Evolutionary conservation across 2,888 invertebrate species (phyloP), one percentile per base, ranked within the genome.

Genomic region (Mellilla xanthometata): DNA sequence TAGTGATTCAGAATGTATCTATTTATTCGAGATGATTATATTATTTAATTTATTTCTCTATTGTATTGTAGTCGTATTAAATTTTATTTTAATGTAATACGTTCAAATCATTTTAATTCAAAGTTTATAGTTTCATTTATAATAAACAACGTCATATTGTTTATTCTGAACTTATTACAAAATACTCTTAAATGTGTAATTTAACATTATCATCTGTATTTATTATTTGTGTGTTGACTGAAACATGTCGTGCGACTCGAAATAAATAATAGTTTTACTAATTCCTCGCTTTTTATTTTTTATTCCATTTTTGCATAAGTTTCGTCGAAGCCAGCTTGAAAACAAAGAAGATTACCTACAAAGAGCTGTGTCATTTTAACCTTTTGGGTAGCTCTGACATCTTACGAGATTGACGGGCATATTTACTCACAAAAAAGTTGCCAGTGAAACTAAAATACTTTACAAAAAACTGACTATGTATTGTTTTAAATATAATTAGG

Each of bases 1-100:
- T 23, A 68, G 66, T 62, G 60, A 69, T 63, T 64, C 71, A 81
- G 69, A 81, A 70, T 72, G 77, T 85, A 83, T 83, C 81, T 85
- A 81, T 83, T 82, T 85, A 81, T 79, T 60, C 36, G 54, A 69
- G 64, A 51, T 56, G 67, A 69, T 28, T 57, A 65, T 28, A 43
- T 33, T 46, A 67, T 56, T 52, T 60, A 52, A 60, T 60, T 63
- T 60, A 57, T 58, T 58, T 58, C 48, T 46, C 53, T 30, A 48
- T 36, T 7, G 36, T 40, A 42, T 31, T 23, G 23, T 39, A 35
- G 29, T 3, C 15, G 11, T 27, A 15, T n/a, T 27, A 10, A 36
- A 35, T 3, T 19, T 22, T 10, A 5, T 40, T n/a, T n/a, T n/a
- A n/a, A n/a, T n/a, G n/a, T n/a, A n/a, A n/a, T n/a, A n/a, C n/a